Evolutionary conservation across 2,797 vertebrate species (phyloP), one percentile per base, ranked within the genome.

Genomic region (Urosaurus nigricauda): DNA sequence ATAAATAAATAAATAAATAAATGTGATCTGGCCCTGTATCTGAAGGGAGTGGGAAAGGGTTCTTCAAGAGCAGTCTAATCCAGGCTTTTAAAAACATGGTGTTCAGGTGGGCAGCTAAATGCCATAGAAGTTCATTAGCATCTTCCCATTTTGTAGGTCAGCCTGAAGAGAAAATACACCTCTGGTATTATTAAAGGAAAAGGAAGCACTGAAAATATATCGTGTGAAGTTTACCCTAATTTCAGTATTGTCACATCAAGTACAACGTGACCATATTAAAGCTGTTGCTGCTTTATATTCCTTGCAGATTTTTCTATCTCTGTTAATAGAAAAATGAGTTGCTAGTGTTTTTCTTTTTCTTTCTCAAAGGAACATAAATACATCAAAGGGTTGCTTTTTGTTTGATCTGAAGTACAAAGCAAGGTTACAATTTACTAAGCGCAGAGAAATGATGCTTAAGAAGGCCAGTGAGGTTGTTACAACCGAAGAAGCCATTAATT

Each of bases 351-450:
- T n/a, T 51, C 0, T 51, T 70, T 83, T n/a, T 70, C 9, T 17
- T 65, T 65, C 65, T n/a, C 37, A 79, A 91, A 88, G 53, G 35
- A 91, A 65, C 53, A 85, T 81, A 86, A 82, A 35, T 35, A 79
- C 19, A 65, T 86, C 7, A 79, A 37, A 82, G 8, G 68, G 58
- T 2, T 4, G 89, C 90, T 89, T 85, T 26, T 73, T 8, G 35
- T 77, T 47, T 77, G 75, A 85, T 87, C 65, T 68, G 35, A 75
- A 79, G 24, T 84, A 74, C 32, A 86, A 87, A 92, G 60, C 6
- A 11, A 78, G 78, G 56, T 74, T 83, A 88, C 2, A 80, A n/a
- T 87, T 75, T 78, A 92, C n/a, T 86, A 74, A 87, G 79, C 83
- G 8, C 0, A 19, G 74, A 65, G 37, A 92, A 89, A 88, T 43